Evolutionary conservation across 2,888 invertebrate genomes (phyloP).

Genomic region (Ashinkailepas kermadecensis): DNA sequence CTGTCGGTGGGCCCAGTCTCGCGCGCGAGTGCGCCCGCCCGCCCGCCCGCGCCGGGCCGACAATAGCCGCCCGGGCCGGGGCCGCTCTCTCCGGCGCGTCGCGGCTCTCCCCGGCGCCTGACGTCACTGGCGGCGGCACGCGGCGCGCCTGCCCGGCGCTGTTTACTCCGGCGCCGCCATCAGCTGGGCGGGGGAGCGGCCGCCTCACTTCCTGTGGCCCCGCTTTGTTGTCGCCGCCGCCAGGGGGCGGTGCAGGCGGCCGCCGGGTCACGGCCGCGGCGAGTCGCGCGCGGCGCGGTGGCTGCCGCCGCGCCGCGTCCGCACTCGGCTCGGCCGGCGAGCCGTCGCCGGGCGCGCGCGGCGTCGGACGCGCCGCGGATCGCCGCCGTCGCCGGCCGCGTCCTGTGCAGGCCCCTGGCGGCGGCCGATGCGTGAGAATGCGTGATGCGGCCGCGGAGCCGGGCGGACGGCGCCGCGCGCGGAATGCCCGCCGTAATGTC

Average conservation of each 20-base stretch:
- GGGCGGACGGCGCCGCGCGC: neutral
- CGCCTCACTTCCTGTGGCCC: conserved; percentile 4
- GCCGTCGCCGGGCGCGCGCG: neutral
- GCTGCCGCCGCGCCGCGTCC: too few relatives aligned
- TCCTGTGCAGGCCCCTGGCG: conserved; percentile 9
- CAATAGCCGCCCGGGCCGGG: neutral
- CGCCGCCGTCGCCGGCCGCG: neutral
- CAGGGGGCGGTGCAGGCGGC: conserved; percentile 3
- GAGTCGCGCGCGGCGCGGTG: too few relatives aligned
- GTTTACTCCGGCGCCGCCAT: conserved; percentile 15
- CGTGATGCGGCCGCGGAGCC: neutral
- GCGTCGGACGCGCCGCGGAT: neutral
- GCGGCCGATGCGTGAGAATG: conserved; percentile 10
- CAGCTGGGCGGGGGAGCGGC: conserved; percentile 2
- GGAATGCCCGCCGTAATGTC: neutral
- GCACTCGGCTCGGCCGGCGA: neutral
- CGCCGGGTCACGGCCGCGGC: too few relatives aligned
- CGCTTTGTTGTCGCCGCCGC: conserved; percentile 20
- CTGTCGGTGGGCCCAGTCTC: neutral
- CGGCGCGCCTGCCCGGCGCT: neutral
- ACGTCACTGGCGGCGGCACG: neutral
- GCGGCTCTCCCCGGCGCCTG: too few relatives aligned
- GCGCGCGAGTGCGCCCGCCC: neutral
- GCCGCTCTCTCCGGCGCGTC: too few relatives aligned
- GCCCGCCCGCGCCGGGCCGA: neutral